These are phyloP conservation scores for Dermatemys mawii DNA, from an alignment of 2,113 vertebrate species.

Conservation along the genomic window DNA sequence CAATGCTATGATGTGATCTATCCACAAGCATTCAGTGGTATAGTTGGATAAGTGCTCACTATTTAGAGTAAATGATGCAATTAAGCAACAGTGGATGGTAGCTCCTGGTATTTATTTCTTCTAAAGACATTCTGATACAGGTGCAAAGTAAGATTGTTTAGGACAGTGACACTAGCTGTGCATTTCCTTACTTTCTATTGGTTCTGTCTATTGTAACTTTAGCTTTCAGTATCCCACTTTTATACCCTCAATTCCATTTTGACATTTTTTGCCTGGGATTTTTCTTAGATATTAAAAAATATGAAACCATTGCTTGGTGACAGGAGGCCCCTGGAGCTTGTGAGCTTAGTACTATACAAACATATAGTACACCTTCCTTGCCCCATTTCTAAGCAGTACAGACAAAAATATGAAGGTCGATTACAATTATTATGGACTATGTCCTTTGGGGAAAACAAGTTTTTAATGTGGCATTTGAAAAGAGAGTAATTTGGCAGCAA, in stretches of 20 bases:
- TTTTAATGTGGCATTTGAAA: too few relatives aligned
- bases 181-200: background rate
- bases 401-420: too few relatives aligned
- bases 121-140: background rate
- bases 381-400: too few relatives aligned
- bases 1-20: background rate
- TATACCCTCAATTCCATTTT: background rate
- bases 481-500: too few relatives aligned
- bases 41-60: background rate
- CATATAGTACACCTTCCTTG: too few relatives aligned
- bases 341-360: too few relatives aligned
- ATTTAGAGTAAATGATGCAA: background rate
- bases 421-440: too few relatives aligned
- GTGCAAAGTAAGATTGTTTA: background rate
- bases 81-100: background rate
- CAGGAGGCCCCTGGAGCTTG: background rate
- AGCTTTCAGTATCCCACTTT: background rate
- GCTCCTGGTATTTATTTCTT: background rate
- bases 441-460: too few relatives aligned
- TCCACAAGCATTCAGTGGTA: background rate
- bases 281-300: background rate
- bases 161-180: background rate
- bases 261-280: background rate
- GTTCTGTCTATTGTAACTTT: background rate
- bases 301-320: background rate